Base-by-base conservation (phyloP, 1,140 invertebrate species). In the Rhizoglyphus robini region DNA sequence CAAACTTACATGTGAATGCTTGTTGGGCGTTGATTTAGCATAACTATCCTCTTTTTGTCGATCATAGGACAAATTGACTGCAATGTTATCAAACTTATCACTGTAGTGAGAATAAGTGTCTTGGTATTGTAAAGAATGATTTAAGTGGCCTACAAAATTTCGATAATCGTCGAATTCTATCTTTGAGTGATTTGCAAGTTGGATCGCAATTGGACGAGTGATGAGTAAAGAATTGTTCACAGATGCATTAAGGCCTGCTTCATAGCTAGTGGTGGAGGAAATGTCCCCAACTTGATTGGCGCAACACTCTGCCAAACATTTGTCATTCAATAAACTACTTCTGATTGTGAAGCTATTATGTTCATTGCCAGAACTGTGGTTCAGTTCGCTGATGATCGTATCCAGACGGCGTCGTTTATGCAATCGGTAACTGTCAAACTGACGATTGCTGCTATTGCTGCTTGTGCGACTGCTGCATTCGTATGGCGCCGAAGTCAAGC, bases 211-310 rank as follows among this genome's bases (percentile, higher is more conserved):
- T n/a, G 25, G 5, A 8, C 57, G 5, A 8, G 23, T 59, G 57
- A 27, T 59, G 4, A 23, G 13, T 27, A 20, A 11, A 5, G 4
- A 11, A 8, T 59, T 29, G 25, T 38, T 59, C 5, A 20, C 5
- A 29, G 57, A 59, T 59, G 57, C 48, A 27, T 30, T 32, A 46
- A 29, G 15, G 8, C 4, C 20, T 15, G 4, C 23, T 27, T 1
- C 2, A 2, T n/a, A n/a, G n/a, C 4, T 60, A 1, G 58, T 34
- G 11, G 58, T 60, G 3, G 58, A 60, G 13, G 58, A 34, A 32
- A 60, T 60, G 27, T 60, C 58, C 11, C 27, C 58, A 11, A 60
- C 58, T 32, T 60, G 58, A 46, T 60, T 60, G 27, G 29, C 58
- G 20, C 51, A 54, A 54, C 51, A 54, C 8, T 54, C 51, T 5